These are phyloP conservation scores for Astur gentilis DNA, from an alignment of 2,113 vertebrate genomes.

Conservation along the genomic window DNA sequence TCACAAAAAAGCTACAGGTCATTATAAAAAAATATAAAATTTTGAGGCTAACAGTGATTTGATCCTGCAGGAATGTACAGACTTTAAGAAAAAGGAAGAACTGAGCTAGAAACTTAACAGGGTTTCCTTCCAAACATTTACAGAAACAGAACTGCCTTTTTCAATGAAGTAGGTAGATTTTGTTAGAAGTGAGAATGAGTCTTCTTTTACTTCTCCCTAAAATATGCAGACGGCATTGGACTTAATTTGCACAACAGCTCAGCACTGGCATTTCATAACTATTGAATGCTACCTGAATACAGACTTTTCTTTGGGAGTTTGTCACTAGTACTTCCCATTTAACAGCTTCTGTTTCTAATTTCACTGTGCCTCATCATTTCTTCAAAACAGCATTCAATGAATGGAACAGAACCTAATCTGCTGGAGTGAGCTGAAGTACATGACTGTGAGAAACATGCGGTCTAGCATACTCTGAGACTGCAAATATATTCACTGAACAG, in stretches of 20 bases:
- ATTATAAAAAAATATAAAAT: not conserved
- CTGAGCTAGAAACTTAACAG: not conserved
- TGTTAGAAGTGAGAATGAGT: not conserved
- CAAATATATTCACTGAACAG: not conserved
- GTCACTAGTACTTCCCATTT: not conserved
- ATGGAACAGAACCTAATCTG: not conserved
- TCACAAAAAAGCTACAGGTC: conserved; percentile 45
- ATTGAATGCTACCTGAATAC: not conserved
- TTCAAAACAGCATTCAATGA: not conserved
- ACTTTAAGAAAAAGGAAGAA: not conserved
- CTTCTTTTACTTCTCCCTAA: not conserved
- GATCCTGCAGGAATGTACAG: not conserved
- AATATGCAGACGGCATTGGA: not conserved
- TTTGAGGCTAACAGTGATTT: not conserved
- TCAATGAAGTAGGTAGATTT: not conserved
- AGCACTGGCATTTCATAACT: not conserved
- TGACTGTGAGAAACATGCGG: not conserved
- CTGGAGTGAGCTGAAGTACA: not conserved
- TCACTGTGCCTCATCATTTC: not conserved
- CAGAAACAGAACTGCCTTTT: not conserved
- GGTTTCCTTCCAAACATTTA: not conserved
- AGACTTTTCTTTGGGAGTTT: not conserved
- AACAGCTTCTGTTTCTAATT: not conserved
- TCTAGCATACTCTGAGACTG: not conserved
- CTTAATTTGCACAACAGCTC: not conserved